Evolutionary conservation across 2,797 vertebrate genomes (phyloP), one percentile per base, ranked within the genome.

Genomic region (Oreortyx pictus): DNA sequence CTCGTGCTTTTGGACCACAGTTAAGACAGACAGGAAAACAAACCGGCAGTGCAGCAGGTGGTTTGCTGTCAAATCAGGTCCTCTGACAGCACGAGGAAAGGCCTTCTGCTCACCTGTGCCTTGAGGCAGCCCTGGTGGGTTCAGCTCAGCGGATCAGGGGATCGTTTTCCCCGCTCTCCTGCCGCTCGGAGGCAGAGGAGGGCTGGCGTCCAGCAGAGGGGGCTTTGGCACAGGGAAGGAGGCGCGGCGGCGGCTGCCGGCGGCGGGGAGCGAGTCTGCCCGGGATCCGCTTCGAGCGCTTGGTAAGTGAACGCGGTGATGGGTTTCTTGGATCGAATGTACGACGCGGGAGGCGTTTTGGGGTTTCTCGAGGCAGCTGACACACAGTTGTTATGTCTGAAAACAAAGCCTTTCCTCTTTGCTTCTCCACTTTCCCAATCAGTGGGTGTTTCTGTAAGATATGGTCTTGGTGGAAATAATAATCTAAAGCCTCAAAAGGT

Each of bases 131-230:
- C 52, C 29, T n/a, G 29, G 9, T 7, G 31, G 18, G 31, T 19
- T 56, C 54, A 11, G 54, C 54, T 56, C 1, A 33, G 41, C 27
- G 16, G 56, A 11, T 2, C 39, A 29, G n/a, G 33, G 35, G 33
- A 23, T 3, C 9, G 23, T 15, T 61, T n/a, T 8, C 18, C 35
- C 0, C 2, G 4, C 10, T 4, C 1, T 7, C 4, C 19, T 6
- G 0, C 5, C 0, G 1, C 8, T 41, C 19, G 14, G 29, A 9
- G 5, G 1, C 37, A 13, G 4, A 0, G 3, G 6, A 1, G 29
- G 33, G 3, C 54, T 14, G 25, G 7, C 0, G 0, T 7, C 90
- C 92, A 75, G 77, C 87, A 95, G 92, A 93, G 85, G 91, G 88
- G 82, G 89, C 77, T 82, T 95, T 72, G 2, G 9, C 56, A 49